Base-by-base conservation (phyloP, 2,797 vertebrate species). In the Chelidonichthys spinosus region DNA sequence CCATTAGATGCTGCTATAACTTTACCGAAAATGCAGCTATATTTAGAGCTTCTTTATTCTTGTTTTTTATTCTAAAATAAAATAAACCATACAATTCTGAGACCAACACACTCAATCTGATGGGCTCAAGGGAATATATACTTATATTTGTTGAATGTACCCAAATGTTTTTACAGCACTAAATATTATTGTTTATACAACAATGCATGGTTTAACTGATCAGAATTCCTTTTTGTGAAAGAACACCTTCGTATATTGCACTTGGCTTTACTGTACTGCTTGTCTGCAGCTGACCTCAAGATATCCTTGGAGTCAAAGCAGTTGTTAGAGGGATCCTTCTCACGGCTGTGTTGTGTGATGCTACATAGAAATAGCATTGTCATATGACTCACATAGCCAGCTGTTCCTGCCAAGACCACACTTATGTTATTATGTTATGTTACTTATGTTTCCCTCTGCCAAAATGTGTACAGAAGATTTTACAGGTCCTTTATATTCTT, bases 351-450 rank as follows among this genome's bases (percentile, higher is more conserved):
- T 47, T 69, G 59, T 75, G 35, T 78, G 71, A 82, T 18, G 56
- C 64, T 69, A 42, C 58, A 42, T 58, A 60, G 68, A 69, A 81
- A 74, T 85, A 80, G 66, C 13, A 58, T 62, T 49, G 79, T 88
- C 71, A 87, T 69, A 61, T 83, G 88, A 77, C 70, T 65, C 68
- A 49, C 42, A 79, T 39, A 25, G 46, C 65, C 82, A 82, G 76
- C 69, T 73, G 71, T 55, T 61, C n/a, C 66, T 65, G 53, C 49
- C 67, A 37, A 35, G 37, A 18, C 56, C 42, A 11, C 68, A 46
- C 79, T 89, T 77, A 56, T 66, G 54, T 88, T 85, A 74, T 83
- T n/a, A n/a, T n/a, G n/a, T n/a, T n/a, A n/a, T n/a, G n/a, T n/a
- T n/a, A n/a, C n/a, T n/a, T n/a, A n/a, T 70, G 36, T 64, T 66